These are phyloP conservation scores for Clarias fuscus DNA, from an alignment of 2,797 vertebrate species.

Conservation along the genomic window DNA sequence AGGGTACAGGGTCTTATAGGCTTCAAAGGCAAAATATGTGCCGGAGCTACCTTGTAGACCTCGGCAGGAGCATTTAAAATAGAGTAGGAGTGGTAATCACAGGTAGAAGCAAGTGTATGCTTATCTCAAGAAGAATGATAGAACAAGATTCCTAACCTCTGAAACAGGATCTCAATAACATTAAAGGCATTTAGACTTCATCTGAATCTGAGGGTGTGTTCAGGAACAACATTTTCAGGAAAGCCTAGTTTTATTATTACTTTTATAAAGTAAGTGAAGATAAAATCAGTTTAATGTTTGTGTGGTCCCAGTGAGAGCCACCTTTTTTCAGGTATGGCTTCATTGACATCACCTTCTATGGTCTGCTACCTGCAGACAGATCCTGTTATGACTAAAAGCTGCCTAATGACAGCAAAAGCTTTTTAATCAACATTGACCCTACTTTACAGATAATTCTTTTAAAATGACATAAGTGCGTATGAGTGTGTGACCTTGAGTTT, in stretches of 20 bases:
- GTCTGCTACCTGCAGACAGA: neutral
- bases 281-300: neutral
- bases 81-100: neutral
- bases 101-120: neutral
- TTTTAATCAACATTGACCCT: conserved; percentile 4
- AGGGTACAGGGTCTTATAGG: neutral
- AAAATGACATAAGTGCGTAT: conserved; percentile 9
- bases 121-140: neutral
- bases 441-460: conserved; percentile 8
- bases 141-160: neutral
- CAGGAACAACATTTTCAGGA: neutral
- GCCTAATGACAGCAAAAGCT: neutral
- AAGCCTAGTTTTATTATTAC: neutral
- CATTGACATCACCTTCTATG: neutral
- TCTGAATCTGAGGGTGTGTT: neutral
- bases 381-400: neutral
- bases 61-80: neutral
- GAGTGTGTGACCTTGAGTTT: conserved; percentile 39
- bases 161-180: neutral
- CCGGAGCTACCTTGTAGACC: neutral
- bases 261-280: neutral
- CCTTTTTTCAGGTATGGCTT: neutral
- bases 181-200: neutral
- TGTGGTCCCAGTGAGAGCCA: neutral
- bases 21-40: neutral